phyloP scores from a whole-genome alignment of 2,113 vertebrate genomes.

The Alexandromys fortis region DNA sequence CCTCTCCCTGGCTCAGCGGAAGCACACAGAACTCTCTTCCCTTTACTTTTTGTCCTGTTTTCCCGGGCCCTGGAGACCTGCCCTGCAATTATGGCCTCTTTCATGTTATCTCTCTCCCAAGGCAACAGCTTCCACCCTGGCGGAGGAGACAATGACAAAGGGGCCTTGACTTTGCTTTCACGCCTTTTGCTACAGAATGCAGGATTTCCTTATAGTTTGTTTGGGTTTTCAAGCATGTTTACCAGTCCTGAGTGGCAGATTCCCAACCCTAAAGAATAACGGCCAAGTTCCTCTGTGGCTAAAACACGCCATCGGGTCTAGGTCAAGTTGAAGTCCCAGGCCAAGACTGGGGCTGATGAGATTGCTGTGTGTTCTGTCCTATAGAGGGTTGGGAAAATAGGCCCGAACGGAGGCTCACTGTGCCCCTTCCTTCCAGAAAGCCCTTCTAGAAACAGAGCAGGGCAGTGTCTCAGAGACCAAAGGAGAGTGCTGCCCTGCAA shows the following conservation, averaged over 20 bases:
- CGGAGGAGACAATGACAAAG: conserved; percentile 7
- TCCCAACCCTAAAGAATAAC: conserved; percentile 50
- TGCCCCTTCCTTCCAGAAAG: not conserved
- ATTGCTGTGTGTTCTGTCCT: not conserved
- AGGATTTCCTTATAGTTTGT: conserved; percentile 79
- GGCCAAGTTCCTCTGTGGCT: conserved; percentile 63
- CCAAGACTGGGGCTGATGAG: not conserved
- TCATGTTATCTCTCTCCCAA: conserved; percentile 60
- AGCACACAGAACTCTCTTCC: not conserved
- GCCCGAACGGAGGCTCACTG: not conserved
- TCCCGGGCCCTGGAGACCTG: not conserved
- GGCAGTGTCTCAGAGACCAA: not conserved
- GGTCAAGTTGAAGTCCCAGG: not conserved
- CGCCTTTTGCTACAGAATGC: conserved; percentile 69
- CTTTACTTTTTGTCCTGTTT: conserved; percentile 47
- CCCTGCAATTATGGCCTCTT: not conserved
- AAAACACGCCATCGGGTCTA: not conserved
- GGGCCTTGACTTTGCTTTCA: conserved; percentile 63
- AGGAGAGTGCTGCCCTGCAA: not conserved
- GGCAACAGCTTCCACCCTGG: conserved; percentile 62
- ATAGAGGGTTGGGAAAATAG: not conserved
- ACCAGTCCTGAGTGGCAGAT: conserved; percentile 62
- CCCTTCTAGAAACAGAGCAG: not conserved
- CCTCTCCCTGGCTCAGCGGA: not conserved
- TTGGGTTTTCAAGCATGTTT: conserved; percentile 64